Evolutionary conservation across 1,140 invertebrate genomes (phyloP), one percentile per base, ranked within the genome.

Genomic region (Drosophila parabipectinata): DNA sequence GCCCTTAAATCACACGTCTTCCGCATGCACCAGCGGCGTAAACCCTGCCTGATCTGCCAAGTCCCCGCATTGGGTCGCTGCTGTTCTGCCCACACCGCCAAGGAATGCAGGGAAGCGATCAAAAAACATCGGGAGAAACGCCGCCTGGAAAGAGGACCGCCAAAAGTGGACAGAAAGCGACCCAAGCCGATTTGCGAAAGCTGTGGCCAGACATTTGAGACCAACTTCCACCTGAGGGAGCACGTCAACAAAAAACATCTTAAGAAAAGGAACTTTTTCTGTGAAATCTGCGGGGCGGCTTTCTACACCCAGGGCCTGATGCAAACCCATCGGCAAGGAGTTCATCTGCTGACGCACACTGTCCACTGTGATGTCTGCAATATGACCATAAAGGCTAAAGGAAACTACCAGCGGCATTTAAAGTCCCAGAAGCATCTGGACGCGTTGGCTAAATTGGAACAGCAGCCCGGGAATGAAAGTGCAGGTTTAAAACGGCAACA

Each of bases 361-460:
- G 8, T 28, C 9, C 39, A 57, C 34, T 78, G 75, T 10, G 55
- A 72, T 2, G 28, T 21, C 12, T 78, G 76, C 15, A 28, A 52
- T 10, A n/a, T 72, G 1, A 61, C 24, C 10, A 60, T 78, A 7
- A 78, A 72, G n/a, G 47, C 57, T 0, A 58, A 44, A 14, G 14
- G 8, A 6, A 78, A 78, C 15, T 78, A 57, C 44, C 18, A 12
- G 3, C 56, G 75, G 6, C 76, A 78, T 21, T 78, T 60, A 15
- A 50, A 60, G 4, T 73, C 56, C 1, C 32, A 30, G 14, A 50
- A 32, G 1, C 76, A 78, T 9, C 26, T 54, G 48, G 15, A 73
- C 15, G 12, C 41, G 8, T 9, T 72, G 0, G 4, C 15, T 12
- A 39, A 32, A 1, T 5, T 58, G 9, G 53, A 54, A 37, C 59